Percentiles rank a stretch among this genome's conserved stretches.
These are phyloP conservation scores for Acropternis orthonyx DNA, from an alignment of 2,797 vertebrate species.

Conservation along the genomic window DNA sequence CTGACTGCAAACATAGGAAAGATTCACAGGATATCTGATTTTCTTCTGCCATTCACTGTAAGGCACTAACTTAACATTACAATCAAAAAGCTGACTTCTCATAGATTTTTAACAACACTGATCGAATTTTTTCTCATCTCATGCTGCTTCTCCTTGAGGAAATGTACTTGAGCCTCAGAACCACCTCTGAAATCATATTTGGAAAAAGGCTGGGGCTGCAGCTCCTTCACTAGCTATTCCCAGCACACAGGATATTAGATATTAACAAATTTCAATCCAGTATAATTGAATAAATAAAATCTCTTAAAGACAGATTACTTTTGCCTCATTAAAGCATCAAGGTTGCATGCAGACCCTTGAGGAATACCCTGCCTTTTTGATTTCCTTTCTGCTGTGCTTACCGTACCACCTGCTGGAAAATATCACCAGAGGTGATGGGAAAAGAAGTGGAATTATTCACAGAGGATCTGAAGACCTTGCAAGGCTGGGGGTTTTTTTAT, in stretches of 20 bases:
- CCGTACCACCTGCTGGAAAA: background rate
- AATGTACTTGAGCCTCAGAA: background rate
- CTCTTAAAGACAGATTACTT: conserved; percentile 11
- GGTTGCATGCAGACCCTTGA: background rate
- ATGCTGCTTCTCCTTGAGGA: background rate
- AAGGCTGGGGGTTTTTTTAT: background rate
- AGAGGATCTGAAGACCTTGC: background rate
- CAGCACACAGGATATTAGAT: background rate
- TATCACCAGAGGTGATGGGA: background rate
- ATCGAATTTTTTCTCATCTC: background rate
- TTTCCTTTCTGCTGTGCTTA: background rate
- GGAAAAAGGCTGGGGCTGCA: background rate
- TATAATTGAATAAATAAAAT: conserved; percentile 38
- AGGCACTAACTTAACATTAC: background rate
- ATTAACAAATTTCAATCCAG: conserved; percentile 7
- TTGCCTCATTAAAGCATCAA: conserved; percentile 14
- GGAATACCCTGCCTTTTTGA: background rate
- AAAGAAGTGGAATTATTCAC: background rate
- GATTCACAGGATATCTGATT: background rate
- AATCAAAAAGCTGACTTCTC: background rate
- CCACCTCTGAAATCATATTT: background rate
- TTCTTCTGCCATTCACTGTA: background rate
- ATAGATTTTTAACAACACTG: background rate
- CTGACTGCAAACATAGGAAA: background rate
- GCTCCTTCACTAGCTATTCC: background rate